Conservation (phyloP, 2,888 invertebrate species). For the Netelia fuscicornis region DNA sequence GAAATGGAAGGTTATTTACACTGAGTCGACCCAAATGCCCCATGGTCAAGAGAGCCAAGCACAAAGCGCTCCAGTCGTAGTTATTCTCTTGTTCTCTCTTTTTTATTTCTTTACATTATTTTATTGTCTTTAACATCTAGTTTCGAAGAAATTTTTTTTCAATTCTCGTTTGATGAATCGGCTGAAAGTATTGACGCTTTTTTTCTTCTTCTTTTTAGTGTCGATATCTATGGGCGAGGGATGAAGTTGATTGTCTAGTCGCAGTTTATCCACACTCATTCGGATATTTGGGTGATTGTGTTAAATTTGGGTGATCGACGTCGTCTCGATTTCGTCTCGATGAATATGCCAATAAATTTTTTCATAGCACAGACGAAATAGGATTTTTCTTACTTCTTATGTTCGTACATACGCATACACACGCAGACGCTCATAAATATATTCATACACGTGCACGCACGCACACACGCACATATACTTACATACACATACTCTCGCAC, state of each 20-base stretch:
- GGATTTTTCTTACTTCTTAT: no score
- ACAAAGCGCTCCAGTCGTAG: conserved; percentile 70
- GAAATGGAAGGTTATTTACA: conserved; percentile 85
- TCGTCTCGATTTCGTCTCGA: no score
- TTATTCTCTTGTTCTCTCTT: conserved; percentile 49
- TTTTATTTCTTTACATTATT: conserved; percentile 44
- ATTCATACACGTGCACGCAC: no score
- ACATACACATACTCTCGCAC: no score
- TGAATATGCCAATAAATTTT: no score
- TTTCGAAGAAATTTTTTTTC: conserved; percentile 40
- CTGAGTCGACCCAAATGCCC: conserved; percentile 80
- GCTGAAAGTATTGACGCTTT: conserved; percentile 76
- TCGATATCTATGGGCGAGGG: not conserved
- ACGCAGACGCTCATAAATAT: no score
- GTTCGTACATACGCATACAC: no score
- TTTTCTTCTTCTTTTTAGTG: conserved; percentile 18
- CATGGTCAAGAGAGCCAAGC: conserved; percentile 71
- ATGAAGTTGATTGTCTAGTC: not conserved
- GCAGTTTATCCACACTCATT: not conserved
- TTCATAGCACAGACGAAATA: no score
- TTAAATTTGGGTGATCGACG: no score
- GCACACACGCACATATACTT: no score
- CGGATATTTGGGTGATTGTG: no score
- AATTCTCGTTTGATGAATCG: conserved; percentile 54
- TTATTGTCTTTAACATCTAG: conserved; percentile 10